phyloP scores from a whole-genome alignment of 2,888 invertebrate genomes.

The Priapulus caudatus region DNA sequence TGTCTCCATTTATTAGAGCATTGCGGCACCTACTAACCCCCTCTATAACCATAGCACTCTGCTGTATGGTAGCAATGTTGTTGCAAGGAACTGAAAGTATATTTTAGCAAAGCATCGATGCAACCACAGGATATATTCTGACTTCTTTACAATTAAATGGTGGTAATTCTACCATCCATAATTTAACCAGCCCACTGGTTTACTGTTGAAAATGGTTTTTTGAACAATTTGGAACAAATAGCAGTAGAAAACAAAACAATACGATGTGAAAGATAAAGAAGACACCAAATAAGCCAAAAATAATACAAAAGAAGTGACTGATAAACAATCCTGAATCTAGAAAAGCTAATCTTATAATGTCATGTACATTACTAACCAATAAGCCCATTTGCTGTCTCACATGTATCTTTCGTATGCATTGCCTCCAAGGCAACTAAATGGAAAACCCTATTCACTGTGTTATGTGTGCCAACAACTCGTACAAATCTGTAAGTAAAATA shows the following conservation, averaged over 20 bases:
- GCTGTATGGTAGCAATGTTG: conserved; percentile 82
- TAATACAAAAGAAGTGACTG: background rate
- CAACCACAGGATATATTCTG: too few relatives aligned
- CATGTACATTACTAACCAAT: conserved; percentile 40
- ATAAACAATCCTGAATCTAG: background rate
- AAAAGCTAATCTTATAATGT: background rate
- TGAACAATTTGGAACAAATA: too few relatives aligned
- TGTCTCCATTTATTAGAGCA: conserved; percentile 89
- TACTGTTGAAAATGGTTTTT: too few relatives aligned
- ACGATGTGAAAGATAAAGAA: too few relatives aligned
- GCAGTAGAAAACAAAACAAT: too few relatives aligned
- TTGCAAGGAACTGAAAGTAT: conserved; percentile 55
- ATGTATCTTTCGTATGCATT: conserved; percentile 61
- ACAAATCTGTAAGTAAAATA: conserved; percentile 49
- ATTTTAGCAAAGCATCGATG: too few relatives aligned
- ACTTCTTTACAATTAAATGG: too few relatives aligned
- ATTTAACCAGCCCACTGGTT: too few relatives aligned
- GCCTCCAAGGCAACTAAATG: conserved; percentile 88
- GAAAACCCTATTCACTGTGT: conserved; percentile 86
- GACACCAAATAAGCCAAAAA: too few relatives aligned
- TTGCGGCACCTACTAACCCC: conserved; percentile 87
- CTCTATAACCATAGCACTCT: conserved; percentile 85
- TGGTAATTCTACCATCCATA: too few relatives aligned
- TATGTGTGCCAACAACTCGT: conserved; percentile 65
- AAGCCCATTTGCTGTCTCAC: conserved; percentile 53